Percentiles rank a stretch among this genome's conserved stretches.
phyloP scores from a whole-genome alignment of 2,888 invertebrate species.

The Ichneumoninae sp. region DNA sequence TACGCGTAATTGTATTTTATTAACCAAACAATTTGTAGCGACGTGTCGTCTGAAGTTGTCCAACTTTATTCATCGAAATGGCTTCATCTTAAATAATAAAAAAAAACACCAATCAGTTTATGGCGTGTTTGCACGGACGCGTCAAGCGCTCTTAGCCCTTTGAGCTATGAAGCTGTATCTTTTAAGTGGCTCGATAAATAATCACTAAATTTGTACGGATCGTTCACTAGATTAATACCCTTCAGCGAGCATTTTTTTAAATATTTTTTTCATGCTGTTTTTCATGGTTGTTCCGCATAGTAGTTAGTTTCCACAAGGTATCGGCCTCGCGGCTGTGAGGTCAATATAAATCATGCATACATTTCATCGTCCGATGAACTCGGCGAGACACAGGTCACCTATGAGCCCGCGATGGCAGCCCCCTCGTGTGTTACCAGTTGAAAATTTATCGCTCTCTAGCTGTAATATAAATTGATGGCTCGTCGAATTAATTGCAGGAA shows the following conservation, averaged over 20 bases:
- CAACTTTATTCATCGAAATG: neutral
- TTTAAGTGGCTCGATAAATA: no score
- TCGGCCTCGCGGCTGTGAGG: neutral
- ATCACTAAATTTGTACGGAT: no score
- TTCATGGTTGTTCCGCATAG: neutral
- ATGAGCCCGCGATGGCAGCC: neutral
- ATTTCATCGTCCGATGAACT: neutral
- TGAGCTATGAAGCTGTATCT: neutral
- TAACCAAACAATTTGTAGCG: constrained; percentile 5
- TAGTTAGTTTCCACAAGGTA: neutral
- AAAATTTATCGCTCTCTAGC: constrained; percentile 21
- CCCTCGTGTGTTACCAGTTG: neutral
- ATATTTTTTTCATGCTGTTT: neutral
- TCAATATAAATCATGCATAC: neutral
- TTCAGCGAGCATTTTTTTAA: neutral
- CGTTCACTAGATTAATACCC: neutral
- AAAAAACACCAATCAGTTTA: neutral
- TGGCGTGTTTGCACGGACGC: neutral
- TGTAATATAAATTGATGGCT: constrained; percentile 33
- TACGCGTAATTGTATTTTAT: neutral
- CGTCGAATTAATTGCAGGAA: constrained; percentile 19
- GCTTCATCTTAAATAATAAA: neutral
- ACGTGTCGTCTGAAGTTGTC: neutral
- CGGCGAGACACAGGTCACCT: neutral
- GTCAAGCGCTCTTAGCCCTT: no score